Percentiles rank a stretch among this genome's conserved stretches.
Evolutionary conservation across 30 jellyfish, hydroid and myxozoan species (phyloP).

Genomic region (Rhopilema esculentum): DNA sequence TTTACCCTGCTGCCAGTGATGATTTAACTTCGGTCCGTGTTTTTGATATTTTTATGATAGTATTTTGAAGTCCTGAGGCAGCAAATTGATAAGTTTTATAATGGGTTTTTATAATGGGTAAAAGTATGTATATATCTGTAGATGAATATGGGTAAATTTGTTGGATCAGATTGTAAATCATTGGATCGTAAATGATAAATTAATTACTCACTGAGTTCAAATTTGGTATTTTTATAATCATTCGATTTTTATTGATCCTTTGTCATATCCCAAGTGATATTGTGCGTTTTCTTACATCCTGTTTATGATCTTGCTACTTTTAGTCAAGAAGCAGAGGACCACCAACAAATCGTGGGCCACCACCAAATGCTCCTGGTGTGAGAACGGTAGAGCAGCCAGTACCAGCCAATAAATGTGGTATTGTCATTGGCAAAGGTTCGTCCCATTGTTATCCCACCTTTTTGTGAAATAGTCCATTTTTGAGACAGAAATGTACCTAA

Average conservation of each 20-base stretch:
- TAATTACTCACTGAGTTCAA: too few species aligned
- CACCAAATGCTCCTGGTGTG: slow-evolving; percentile 84
- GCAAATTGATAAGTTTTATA: background rate
- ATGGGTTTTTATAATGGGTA: background rate
- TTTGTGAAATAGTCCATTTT: too few species aligned
- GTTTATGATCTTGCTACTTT: too few species aligned
- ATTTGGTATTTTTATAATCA: too few species aligned
- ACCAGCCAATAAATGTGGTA: slow-evolving; percentile 97
- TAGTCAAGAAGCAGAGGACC: slow-evolving; percentile 74
- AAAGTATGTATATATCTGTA: too few species aligned
- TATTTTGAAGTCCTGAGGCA: slow-evolving; percentile 76
- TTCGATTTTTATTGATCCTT: too few species aligned
- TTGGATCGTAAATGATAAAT: too few species aligned
- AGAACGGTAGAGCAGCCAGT: slow-evolving; percentile 80
- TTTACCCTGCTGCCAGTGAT: slow-evolving; percentile 58
- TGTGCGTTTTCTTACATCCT: too few species aligned
- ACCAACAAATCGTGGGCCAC: slow-evolving; percentile 69
- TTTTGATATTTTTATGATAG: slow-evolving; percentile 35
- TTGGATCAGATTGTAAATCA: too few species aligned
- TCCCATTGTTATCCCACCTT: background rate
- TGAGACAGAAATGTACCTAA: too few species aligned
- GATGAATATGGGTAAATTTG: too few species aligned
- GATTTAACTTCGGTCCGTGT: slow-evolving; percentile 83
- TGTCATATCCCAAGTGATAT: too few species aligned
- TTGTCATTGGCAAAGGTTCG: slow-evolving; percentile 98